Conservation (phyloP, 2,113 vertebrate genomes). For the Ovis canadensis region DNA sequence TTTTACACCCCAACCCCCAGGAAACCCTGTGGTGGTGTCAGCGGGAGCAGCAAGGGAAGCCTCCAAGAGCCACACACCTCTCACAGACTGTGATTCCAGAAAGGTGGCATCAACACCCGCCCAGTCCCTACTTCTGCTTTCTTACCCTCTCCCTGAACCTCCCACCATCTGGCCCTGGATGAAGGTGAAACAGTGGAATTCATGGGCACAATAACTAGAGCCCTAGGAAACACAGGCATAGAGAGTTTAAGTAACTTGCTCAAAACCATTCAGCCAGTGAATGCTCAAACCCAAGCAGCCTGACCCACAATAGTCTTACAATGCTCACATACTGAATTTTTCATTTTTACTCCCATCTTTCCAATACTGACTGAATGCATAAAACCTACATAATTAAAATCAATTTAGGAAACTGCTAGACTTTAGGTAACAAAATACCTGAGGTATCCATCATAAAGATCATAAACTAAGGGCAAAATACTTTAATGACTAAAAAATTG, state of each 20-base stretch:
- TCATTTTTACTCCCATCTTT: not conserved
- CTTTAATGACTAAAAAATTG: not conserved
- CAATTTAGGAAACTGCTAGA: not conserved
- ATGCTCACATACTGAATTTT: not conserved
- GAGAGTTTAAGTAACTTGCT: not conserved
- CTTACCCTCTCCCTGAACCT: not conserved
- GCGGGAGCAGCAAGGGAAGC: not conserved
- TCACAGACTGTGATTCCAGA: not conserved
- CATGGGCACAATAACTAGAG: not conserved
- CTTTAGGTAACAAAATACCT: not conserved
- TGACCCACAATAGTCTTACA: not conserved
- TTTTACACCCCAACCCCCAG: not conserved
- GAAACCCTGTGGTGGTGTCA: not conserved
- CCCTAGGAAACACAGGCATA: not conserved
- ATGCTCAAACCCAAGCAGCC: not conserved
- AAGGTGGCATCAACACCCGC: not conserved
- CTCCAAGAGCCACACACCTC: not conserved
- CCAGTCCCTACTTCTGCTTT: not conserved
- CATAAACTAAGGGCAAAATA: not conserved
- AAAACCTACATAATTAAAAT: not conserved
- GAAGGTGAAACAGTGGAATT: not conserved
- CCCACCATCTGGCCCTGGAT: not conserved
- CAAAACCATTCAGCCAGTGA: not conserved
- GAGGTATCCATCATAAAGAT: not conserved
- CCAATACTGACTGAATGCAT: not conserved